Evolutionary conservation across 2,797 vertebrate genomes (phyloP), one percentile per base, ranked within the genome.

Genomic region (Sternarchorhynchus goeldii): DNA sequence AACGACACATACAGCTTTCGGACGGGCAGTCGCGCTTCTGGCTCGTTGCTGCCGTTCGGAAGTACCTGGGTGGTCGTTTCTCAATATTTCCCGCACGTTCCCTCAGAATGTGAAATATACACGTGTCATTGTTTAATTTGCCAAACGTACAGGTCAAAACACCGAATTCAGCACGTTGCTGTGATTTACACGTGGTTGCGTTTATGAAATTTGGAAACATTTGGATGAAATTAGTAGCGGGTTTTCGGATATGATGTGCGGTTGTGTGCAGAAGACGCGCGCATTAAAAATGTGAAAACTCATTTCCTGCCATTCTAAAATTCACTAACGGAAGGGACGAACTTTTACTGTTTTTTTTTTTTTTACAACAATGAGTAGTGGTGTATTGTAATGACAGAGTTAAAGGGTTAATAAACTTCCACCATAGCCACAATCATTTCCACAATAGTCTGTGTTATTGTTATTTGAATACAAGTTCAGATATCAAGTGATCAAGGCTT

Each of bases 41-140:
- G 71, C 58, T 80, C 59, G 58, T 76, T 53, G 14, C 31, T 10
- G 78, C 16, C 56, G 34, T 36, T 77, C 56, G n/a, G 31, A 57
- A 55, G 18, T 29, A 32, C 58, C 20, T 81, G 69, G 79, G 74
- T 81, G 74, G 77, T 71, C 5, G 55, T 62, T 56, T 39, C 45
- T 73, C 55, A 68, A 14, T 12, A 45, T 66, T 71, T 81, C 64
- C 55, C 39, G 71, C 16, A 31, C 32, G 20, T 36, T 36, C 50
- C 50, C n/a, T 72, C n/a, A 34, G 63, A 67, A 59, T 36, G 34
- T 14, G n/a, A 73, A 73, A 34, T 59, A 66, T 67, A 36, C 55
- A 8, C 58, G 36, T 41, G 25, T 17, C 31, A 16, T 2, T 69
- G 31, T 55, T 75, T 68, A 17, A 45, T 66, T 81, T 73, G 53